phyloP scores from a whole-genome alignment of 2,797 vertebrate species.

The Cuculus canorus region DNA sequence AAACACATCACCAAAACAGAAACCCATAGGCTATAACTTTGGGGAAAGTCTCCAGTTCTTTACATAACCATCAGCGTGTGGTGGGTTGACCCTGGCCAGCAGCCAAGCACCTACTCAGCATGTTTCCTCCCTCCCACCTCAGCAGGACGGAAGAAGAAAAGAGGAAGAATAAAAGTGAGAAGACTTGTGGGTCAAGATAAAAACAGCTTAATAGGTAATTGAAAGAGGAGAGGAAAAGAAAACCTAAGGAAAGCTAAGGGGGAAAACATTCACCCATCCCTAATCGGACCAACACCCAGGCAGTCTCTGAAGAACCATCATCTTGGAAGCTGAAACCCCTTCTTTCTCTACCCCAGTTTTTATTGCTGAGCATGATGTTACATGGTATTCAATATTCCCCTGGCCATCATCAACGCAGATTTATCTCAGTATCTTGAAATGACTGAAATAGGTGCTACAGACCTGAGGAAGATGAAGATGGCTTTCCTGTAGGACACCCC shows the following conservation, averaged over 20 bases:
- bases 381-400: not conserved
- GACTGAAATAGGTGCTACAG: not conserved
- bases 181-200: not conserved
- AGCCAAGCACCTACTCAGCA: not conserved
- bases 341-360: not conserved
- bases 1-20: not conserved
- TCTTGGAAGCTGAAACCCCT: not conserved
- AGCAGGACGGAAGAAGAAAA: not conserved
- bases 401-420: not conserved
- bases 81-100: not conserved
- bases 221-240: not conserved
- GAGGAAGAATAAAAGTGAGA: not conserved
- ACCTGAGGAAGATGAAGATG: slow-evolving; percentile 97
- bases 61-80: not conserved
- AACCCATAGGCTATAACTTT: not conserved
- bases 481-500: slow-evolving; percentile 89
- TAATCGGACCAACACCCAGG: not conserved
- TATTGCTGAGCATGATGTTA: not conserved
- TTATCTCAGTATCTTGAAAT: not conserved
- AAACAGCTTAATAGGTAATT: not conserved
- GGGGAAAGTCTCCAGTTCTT: not conserved
- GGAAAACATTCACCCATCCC: not conserved
- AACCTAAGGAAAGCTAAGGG: not conserved
- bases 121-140: not conserved
- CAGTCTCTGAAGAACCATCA: not conserved